A percentile compares a stretch with the other conserved stretches of the same genome.
These are phyloP conservation scores for Vesta saturnalis DNA, from an alignment of 2,888 invertebrate genomes.

Conservation along the genomic window DNA sequence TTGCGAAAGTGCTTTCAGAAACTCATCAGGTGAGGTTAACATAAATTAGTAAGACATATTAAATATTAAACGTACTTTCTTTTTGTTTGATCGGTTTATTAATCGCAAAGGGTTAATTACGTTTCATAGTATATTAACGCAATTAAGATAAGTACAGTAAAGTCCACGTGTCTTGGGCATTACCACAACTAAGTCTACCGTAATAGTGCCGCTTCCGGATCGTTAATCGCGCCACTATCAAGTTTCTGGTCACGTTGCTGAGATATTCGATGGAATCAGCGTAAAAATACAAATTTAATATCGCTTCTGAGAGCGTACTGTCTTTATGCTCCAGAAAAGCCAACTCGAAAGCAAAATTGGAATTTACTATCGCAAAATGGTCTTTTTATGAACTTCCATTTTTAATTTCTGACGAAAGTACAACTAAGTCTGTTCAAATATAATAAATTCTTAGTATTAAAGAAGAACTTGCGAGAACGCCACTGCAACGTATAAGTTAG, in stretches of 20 bases:
- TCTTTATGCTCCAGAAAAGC: constrained; percentile 22
- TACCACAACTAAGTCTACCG: constrained; percentile 47
- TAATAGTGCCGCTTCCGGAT: constrained; percentile 61
- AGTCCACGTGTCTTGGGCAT: constrained; percentile 12
- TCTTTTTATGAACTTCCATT: constrained; percentile 5
- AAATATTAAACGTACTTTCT: background rate
- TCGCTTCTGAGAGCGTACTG: constrained; percentile 58
- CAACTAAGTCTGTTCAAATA: constrained; percentile 15
- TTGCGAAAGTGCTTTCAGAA: constrained; percentile 68
- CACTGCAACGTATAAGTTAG: constrained; percentile 37
- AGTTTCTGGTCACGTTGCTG: constrained; percentile 67
- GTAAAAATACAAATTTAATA: constrained; percentile 73
- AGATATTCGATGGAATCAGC: constrained; percentile 69
- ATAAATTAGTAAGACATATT: background rate
- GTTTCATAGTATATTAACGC: constrained; percentile 11
- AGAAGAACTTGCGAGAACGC: constrained; percentile 25
- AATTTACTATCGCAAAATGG: constrained; percentile 20
- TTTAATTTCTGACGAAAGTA: background rate
- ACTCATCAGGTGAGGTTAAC: constrained; percentile 57
- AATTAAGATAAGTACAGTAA: constrained; percentile 7
- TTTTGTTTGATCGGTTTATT: no score
- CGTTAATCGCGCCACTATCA: constrained; percentile 67
- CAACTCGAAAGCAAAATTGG: constrained; percentile 22
- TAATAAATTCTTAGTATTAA: constrained; percentile 17
- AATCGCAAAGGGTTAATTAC: no score